Evolutionary conservation across 1,140 invertebrate species (phyloP), one percentile per base, ranked within the genome.

Genomic region (Portunus trituberculatus): DNA sequence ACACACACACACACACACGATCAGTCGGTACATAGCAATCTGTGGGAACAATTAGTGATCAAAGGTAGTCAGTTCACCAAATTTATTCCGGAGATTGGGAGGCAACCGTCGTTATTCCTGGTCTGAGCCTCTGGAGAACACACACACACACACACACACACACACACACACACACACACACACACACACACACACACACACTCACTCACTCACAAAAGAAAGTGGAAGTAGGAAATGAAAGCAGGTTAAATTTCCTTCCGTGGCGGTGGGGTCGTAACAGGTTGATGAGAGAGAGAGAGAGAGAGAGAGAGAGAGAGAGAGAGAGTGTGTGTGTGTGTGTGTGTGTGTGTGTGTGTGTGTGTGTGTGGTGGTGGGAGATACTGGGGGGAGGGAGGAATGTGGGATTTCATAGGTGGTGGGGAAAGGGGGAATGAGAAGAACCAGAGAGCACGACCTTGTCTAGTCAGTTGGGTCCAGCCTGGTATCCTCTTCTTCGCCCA

Each of bases 101-200:
- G 28, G n/a, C 0, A 86, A 20, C 52, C 16, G 52, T 59, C 12
- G 52, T 59, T 59, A 59, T 59, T 59, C 52, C 52, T 59, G 52
- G 16, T 20, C 52, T 14, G 52, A 59, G 52, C 52, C 39, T 39
- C 39, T 6, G 39, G 39, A 39, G 16, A 59, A 91, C 89, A 91
- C 89, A 91, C 89, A 45, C 46, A 76, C 67, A 76, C 67, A 76
- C 67, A 76, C 67, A 76, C 67, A 76, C 67, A 76, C 67, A 76
- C 67, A 76, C 67, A 76, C 67, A 76, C 67, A 76, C 67, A 76
- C 67, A 76, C 67, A 76, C 67, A 76, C 67, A 76, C 67, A 76
- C 67, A 76, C 67, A 76, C 67, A 76, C 67, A 76, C 67, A 76
- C 67, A 76, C 67, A 76, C 67, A 76, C 67, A 76, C 67, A 76